phyloP scores from a whole-genome alignment of 1,140 invertebrate species.

The Drosophila parabipectinata region DNA sequence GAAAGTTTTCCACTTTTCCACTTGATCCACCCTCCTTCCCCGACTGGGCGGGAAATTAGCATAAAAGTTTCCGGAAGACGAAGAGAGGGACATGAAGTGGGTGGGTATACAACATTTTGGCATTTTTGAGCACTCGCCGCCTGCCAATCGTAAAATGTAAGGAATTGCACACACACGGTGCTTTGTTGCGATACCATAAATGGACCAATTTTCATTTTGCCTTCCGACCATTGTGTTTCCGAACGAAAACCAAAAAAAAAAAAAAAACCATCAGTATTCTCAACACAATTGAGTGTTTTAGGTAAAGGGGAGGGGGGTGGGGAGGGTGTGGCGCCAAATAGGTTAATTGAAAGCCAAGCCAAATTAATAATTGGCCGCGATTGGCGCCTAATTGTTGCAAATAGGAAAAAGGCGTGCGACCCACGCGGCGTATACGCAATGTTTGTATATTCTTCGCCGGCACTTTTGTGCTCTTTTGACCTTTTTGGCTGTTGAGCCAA shows the following conservation, averaged over 20 bases:
- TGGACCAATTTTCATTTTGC: slow-evolving; percentile 66
- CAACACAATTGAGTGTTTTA: slow-evolving; percentile 31
- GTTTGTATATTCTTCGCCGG: slow-evolving; percentile 32
- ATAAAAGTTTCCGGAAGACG: slow-evolving; percentile 51
- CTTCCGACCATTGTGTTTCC: slow-evolving; percentile 53
- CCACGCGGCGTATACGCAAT: slow-evolving; percentile 69
- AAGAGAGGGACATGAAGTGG: slow-evolving; percentile 14
- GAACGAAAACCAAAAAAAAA: slow-evolving; percentile 3
- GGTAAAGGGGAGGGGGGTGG: background rate
- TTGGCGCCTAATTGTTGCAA: slow-evolving; percentile 76
- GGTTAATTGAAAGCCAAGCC: slow-evolving; percentile 75
- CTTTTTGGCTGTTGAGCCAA: slow-evolving; percentile 19
- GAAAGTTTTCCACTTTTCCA: slow-evolving; percentile 65
- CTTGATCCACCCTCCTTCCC: slow-evolving; percentile 47
- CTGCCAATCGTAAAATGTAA: slow-evolving; percentile 73
- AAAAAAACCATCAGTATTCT: slow-evolving; percentile 15
- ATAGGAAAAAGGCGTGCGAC: slow-evolving; percentile 61
- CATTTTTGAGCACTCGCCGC: slow-evolving; percentile 47
- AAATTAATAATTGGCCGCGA: slow-evolving; percentile 77
- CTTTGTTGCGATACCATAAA: slow-evolving; percentile 59
- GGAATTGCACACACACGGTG: slow-evolving; percentile 70
- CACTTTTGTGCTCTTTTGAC: slow-evolving; percentile 37
- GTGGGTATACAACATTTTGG: slow-evolving; percentile 30
- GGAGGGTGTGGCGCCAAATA: slow-evolving; percentile 48
- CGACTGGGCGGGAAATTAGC: slow-evolving; percentile 64